Percentiles rank a stretch among this genome's conserved stretches.
These are phyloP conservation scores for Microctonus brassicae DNA, from an alignment of 2,888 invertebrate species.

Conservation along the genomic window DNA sequence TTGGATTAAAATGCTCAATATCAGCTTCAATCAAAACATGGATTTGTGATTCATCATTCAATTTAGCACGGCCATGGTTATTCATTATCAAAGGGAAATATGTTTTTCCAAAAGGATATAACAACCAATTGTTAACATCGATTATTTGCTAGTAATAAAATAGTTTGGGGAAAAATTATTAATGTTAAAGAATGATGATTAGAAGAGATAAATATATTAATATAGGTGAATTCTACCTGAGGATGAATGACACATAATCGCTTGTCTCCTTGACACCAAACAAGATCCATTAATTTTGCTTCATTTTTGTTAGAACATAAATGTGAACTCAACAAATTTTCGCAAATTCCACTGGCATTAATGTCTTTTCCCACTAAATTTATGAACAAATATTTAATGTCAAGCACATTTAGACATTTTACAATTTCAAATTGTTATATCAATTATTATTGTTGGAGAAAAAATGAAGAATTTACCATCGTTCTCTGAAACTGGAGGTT, in stretches of 20 bases:
- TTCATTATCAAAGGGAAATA: conserved; percentile 66
- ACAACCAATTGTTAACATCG: conserved; percentile 69
- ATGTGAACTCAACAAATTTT: conserved; percentile 70
- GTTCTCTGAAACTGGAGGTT: conserved; percentile 44
- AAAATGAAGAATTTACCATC: conserved; percentile 54
- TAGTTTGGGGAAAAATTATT: conserved; percentile 11
- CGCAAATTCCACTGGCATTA: conserved; percentile 42
- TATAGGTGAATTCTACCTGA: conserved; percentile 67
- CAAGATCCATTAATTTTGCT: conserved; percentile 76
- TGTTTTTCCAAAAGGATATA: conserved; percentile 64
- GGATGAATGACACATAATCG: conserved; percentile 74
- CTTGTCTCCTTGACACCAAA: conserved; percentile 72
- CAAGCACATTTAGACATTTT: no score
- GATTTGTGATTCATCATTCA: conserved; percentile 57
- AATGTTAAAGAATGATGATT: not conserved
- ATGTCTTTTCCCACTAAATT: not conserved
- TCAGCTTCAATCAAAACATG: conserved; percentile 68
- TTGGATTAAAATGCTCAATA: conserved; percentile 56
- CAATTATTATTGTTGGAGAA: no score
- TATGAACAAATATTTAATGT: conserved; percentile 20
- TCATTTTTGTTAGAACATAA: conserved; percentile 73
- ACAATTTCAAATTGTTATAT: no score
- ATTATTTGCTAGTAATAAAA: conserved; percentile 66
- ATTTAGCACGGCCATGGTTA: conserved; percentile 52
- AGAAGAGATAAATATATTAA: no score